phyloP scores from a whole-genome alignment of 1,140 invertebrate genomes.

The Phortica variegata region DNA sequence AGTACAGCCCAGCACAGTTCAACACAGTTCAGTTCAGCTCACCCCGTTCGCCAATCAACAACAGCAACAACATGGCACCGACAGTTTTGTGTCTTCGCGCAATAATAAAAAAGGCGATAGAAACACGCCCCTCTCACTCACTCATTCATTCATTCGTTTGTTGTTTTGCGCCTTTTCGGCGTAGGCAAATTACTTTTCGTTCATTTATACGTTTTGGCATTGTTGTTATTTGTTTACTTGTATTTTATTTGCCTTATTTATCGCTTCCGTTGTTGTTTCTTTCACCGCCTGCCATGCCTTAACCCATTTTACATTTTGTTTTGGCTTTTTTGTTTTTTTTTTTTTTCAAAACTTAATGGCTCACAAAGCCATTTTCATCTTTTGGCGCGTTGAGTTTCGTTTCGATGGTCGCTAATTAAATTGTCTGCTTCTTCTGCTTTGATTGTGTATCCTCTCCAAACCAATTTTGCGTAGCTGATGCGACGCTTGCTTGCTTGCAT shows the following conservation, averaged over 20 bases:
- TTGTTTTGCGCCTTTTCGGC: conserved; percentile 37
- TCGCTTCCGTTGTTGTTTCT: conserved; percentile 27
- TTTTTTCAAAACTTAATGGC: conserved; percentile 51
- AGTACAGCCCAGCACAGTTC: not conserved
- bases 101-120: not conserved
- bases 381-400: not conserved
- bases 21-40: not conserved
- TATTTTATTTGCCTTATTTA: no score
- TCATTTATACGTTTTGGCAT: no score
- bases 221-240: no score
- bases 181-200: conserved; percentile 43
- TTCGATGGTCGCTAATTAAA: no score
- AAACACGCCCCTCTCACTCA: not conserved
- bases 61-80: no score
- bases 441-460: conserved; percentile 40
- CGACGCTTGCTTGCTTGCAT: no score
- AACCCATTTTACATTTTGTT: not conserved
- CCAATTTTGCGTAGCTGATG: not conserved
- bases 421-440: conserved; percentile 11
- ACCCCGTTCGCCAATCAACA: no score
- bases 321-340: not conserved
- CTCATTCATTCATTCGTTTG: conserved; percentile 27
- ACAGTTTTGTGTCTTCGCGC: conserved; percentile 9
- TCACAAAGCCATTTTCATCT: conserved; percentile 54
- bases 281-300: conserved; percentile 19